phyloP scores from a whole-genome alignment of 2,113 vertebrate genomes.

The Nansenia antarctica region DNA sequence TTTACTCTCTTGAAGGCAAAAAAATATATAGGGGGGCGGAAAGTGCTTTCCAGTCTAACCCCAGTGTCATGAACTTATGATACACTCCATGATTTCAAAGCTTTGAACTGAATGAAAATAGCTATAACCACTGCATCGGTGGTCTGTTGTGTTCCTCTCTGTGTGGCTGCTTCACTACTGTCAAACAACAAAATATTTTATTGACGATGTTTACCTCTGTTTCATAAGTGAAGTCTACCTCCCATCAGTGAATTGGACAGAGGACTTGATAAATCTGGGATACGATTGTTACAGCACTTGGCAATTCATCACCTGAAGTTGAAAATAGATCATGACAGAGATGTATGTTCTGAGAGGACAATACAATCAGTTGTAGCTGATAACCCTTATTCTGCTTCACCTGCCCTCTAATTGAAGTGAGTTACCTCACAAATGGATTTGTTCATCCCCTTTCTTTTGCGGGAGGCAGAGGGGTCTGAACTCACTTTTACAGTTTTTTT shows the following conservation, averaged over 20 bases:
- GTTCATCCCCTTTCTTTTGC: constrained; percentile 23
- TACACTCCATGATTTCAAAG: no score
- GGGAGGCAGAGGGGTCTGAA: background rate
- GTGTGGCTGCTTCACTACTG: background rate
- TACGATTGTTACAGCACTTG: constrained; percentile 36
- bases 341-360: constrained; percentile 32
- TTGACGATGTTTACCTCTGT: background rate
- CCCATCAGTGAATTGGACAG: constrained; percentile 26
- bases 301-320: constrained; percentile 28
- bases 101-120: no score
- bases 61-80: background rate
- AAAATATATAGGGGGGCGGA: background rate
- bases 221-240: background rate
- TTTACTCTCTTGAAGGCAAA: constrained; percentile 38
- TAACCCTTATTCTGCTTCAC: constrained; percentile 7
- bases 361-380: constrained; percentile 48
- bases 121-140: no score
- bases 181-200: background rate
- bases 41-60: background rate
- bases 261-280: background rate
- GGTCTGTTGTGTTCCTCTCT: no score
- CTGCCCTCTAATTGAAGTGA: constrained; percentile 7
- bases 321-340: constrained; percentile 41
- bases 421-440: constrained; percentile 36
- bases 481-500: background rate